phyloP scores from a whole-genome alignment of 2,888 invertebrate species.

The Pardosa pseudoannulata region DNA sequence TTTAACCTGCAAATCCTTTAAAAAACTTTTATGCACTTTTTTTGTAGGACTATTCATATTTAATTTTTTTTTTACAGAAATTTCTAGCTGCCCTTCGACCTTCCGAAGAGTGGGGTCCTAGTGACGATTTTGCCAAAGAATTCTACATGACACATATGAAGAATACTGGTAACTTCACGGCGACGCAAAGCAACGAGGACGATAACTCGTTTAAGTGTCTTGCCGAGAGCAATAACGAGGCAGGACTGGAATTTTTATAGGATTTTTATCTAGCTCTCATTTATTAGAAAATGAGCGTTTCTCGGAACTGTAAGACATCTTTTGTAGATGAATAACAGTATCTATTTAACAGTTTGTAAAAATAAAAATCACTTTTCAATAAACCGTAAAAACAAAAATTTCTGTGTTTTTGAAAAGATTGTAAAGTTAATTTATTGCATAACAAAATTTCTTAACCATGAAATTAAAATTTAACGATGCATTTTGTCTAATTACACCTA shows the following conservation, averaged over 20 bases:
- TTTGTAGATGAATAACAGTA: neutral
- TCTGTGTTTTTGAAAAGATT: no score
- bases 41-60: no score
- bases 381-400: no score
- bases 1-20: no score
- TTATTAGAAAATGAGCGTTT: neutral
- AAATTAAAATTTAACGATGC: no score
- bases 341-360: neutral
- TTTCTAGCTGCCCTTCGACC: constrained; percentile 42
- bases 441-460: no score
- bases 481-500: no score
- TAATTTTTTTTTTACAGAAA: no score
- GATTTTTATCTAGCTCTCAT: neutral
- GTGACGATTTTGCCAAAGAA: constrained; percentile 43
- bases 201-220: constrained; percentile 21
- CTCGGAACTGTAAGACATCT: neutral
- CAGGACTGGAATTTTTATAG: constrained; percentile 51
- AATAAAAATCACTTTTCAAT: neutral
- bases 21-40: no score
- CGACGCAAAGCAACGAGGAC: neutral
- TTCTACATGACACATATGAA: constrained; percentile 40
- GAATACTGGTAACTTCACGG: neutral
- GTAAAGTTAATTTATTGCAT: no score
- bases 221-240: constrained; percentile 20
- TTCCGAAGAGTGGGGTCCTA: constrained; percentile 67